Percentiles rank a stretch among this genome's conserved stretches.
Evolutionary conservation across 2,113 vertebrate species (phyloP).

Genomic region (Otus sunia): DNA sequence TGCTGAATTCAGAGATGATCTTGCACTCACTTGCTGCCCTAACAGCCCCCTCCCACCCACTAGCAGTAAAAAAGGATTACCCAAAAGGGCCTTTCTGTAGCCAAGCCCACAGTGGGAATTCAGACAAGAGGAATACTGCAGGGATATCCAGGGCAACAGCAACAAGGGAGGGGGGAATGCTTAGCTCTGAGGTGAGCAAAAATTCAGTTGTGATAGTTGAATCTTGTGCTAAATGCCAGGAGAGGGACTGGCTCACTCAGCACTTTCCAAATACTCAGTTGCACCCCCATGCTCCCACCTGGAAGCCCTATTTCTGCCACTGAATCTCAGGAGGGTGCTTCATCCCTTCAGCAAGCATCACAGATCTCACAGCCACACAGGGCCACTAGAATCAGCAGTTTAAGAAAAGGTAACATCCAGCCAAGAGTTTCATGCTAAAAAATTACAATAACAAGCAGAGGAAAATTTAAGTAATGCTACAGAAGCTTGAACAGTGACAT

Average conservation of each 20-base stretch:
- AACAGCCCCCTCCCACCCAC: neutral
- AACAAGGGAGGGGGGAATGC: neutral
- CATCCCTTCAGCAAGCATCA: neutral
- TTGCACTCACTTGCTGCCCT: neutral
- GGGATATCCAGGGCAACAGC: neutral
- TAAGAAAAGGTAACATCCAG: neutral
- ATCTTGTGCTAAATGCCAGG: neutral
- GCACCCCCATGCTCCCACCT: neutral
- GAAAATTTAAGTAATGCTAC: neutral
- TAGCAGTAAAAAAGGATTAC: neutral
- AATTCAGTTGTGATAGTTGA: neutral
- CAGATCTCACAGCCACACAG: neutral
- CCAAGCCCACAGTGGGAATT: neutral
- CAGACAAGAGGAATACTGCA: neutral
- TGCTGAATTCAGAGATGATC: neutral
- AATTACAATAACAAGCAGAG: neutral
- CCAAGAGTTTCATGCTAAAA: neutral
- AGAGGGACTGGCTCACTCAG: neutral
- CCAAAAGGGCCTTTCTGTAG: neutral
- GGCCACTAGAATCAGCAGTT: neutral
- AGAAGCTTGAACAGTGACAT: neutral
- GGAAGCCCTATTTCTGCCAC: neutral
- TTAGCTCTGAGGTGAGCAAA: neutral
- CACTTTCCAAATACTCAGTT: neutral
- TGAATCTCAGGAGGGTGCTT: neutral